Conservation (phyloP, 1,140 invertebrate genomes). For the Globodera rostochiensis region DNA sequence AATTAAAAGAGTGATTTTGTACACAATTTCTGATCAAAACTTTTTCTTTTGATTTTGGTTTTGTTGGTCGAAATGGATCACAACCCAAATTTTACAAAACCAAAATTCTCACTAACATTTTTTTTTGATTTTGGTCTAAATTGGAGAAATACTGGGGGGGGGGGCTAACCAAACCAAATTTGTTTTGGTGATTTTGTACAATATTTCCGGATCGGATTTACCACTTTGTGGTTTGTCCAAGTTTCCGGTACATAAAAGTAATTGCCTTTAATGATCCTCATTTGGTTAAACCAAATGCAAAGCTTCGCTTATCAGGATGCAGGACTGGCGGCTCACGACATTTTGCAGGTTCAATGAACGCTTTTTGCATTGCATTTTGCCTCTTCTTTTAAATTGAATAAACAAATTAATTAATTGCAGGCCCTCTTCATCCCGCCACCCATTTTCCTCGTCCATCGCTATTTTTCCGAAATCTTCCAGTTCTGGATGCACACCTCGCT, state of each 20-base stretch:
- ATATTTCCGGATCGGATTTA: not conserved
- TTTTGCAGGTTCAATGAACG: slow-evolving; percentile 44
- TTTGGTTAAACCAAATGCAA: not conserved
- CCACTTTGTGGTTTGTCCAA: too few species aligned
- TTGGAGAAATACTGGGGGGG: not conserved
- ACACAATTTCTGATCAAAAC: too few species aligned
- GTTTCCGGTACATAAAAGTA: too few species aligned
- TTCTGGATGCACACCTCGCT: slow-evolving; percentile 64
- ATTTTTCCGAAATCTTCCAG: slow-evolving; percentile 65
- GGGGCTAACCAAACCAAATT: too few species aligned
- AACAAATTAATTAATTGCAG: slow-evolving; percentile 23
- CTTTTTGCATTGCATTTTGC: too few species aligned
- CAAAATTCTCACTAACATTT: too few species aligned
- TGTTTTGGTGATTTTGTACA: too few species aligned
- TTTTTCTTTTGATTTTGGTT: too few species aligned
- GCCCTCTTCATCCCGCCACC: slow-evolving; percentile 65
- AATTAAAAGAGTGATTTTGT: too few species aligned
- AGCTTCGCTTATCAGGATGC: slow-evolving; percentile 40
- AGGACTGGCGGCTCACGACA: slow-evolving; percentile 66
- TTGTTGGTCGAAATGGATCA: too few species aligned
- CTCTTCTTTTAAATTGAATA: not conserved
- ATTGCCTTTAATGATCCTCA: too few species aligned
- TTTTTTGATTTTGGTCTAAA: not conserved
- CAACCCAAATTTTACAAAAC: too few species aligned
- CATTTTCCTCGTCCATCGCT: slow-evolving; percentile 64